A percentile compares a stretch with the other conserved stretches of the same genome.
Evolutionary conservation across 2,888 invertebrate genomes (phyloP).

Genomic region (Eubasilissa splendida): DNA sequence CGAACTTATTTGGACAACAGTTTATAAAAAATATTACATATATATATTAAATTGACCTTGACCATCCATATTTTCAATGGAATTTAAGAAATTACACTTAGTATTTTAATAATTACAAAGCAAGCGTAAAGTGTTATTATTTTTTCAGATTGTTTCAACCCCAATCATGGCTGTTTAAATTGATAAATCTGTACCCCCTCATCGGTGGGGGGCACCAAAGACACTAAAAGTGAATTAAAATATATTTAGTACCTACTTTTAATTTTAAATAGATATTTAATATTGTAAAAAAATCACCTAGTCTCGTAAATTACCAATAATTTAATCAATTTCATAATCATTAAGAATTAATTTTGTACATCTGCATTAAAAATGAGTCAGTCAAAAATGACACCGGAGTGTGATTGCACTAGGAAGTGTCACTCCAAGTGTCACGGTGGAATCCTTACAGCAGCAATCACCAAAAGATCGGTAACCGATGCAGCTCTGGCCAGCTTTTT

Average conservation of each 20-base stretch:
- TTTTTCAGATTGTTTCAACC: conserved; percentile 65
- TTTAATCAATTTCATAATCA: not conserved
- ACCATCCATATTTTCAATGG: not conserved
- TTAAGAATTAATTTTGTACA: not conserved
- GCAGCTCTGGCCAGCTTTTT: conserved; percentile 74
- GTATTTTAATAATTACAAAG: not conserved
- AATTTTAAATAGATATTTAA: conserved; percentile 4
- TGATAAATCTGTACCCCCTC: conserved; percentile 62
- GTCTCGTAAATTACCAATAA: not conserved
- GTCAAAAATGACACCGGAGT: conserved; percentile 63
- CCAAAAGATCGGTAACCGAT: conserved; percentile 76
- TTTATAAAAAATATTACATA: not conserved
- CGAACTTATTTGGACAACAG: conserved; percentile 22
- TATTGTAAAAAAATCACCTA: not conserved
- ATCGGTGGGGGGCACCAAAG: conserved; percentile 61
- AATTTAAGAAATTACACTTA: not conserved
- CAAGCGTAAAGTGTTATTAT: not conserved
- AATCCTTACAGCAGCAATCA: conserved; percentile 76
- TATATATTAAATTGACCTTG: not conserved
- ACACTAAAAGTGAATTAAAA: conserved; percentile 32
- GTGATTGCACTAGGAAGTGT: conserved; percentile 76
- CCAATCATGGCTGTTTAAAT: conserved; percentile 66
- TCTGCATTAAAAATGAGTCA: conserved; percentile 65
- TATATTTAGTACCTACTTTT: conserved; percentile 4
- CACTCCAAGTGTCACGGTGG: conserved; percentile 74